These are phyloP conservation scores for Alosa alosa DNA, from an alignment of 2,113 vertebrate species.

Conservation along the genomic window DNA sequence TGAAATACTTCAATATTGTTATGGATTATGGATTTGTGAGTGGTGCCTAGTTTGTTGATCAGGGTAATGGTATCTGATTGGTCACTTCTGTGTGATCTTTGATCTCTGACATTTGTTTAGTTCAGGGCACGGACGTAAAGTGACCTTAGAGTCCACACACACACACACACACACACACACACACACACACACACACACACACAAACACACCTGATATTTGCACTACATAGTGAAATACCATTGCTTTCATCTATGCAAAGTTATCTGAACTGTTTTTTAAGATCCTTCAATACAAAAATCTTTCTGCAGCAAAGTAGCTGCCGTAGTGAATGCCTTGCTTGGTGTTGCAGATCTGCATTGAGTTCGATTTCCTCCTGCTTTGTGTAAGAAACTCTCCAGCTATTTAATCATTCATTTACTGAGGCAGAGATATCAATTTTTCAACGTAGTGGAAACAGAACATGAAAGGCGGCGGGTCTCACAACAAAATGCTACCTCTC, in stretches of 20 bases:
- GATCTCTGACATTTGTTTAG: constrained; percentile 49
- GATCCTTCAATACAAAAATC: neutral
- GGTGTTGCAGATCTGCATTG: constrained; percentile 5
- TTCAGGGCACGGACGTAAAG: neutral
- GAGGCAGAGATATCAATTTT: neutral
- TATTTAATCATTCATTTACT: constrained; percentile 19
- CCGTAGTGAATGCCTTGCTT: neutral
- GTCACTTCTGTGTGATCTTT: constrained; percentile 32
- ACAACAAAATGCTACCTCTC: neutral
- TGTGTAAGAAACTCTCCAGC: neutral
- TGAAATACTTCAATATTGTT: constrained; percentile 26
- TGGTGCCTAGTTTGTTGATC: constrained; percentile 22
- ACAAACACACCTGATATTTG: neutral
- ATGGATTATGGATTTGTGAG: constrained; percentile 29
- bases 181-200: constrained; percentile 7
- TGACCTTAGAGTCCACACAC: constrained; percentile 19
- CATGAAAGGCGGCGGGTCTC: neutral
- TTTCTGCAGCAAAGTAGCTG: neutral
- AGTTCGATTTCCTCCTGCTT: constrained; percentile 9
- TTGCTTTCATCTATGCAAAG: neutral
- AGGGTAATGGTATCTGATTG: constrained; percentile 31
- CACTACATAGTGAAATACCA: neutral
- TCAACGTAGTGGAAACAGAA: neutral
- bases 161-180: neutral
- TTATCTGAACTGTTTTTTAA: neutral